Evolutionary conservation across 1,140 invertebrate genomes (phyloP).

Genomic region (Atta colombica): DNA sequence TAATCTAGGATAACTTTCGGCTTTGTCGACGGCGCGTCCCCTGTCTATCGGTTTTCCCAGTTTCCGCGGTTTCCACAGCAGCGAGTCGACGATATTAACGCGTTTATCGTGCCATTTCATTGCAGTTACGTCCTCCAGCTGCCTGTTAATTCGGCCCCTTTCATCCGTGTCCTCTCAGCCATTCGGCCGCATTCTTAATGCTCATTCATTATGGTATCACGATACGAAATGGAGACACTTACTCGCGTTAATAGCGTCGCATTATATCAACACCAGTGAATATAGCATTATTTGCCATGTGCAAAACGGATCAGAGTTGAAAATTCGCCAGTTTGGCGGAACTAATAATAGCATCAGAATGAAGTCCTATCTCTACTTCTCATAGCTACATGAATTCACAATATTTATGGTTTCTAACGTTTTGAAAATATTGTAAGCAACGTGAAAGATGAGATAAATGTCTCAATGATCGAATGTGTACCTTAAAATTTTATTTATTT

Average conservation of each 20-base stretch:
- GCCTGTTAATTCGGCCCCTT: conserved; percentile 61
- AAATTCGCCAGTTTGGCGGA: neutral
- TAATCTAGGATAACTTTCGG: conserved; percentile 63
- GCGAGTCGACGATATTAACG: conserved; percentile 48
- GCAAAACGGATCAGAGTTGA: conserved; percentile 22
- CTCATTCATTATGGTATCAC: conserved; percentile 44
- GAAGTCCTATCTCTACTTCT: neutral
- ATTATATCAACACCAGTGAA: conserved; percentile 17
- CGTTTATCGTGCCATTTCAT: conserved; percentile 63
- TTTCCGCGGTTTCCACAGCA: conserved; percentile 51
- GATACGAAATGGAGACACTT: conserved; percentile 57
- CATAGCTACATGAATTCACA: neutral
- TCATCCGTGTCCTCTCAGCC: conserved; percentile 31
- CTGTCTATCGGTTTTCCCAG: conserved; percentile 61
- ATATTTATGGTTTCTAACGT: neutral
- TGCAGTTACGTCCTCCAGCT: conserved; percentile 54
- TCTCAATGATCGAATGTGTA: too few relatives aligned
- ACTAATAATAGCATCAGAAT: conserved; percentile 1
- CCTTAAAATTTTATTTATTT: too few relatives aligned
- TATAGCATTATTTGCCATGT: neutral
- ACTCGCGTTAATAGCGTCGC: conserved; percentile 50
- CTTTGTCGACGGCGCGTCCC: conserved; percentile 36
- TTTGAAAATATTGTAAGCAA: neutral
- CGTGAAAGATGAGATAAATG: neutral
- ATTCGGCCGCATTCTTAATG: conserved; percentile 56